These are phyloP conservation scores for Tinea trinotella DNA, from an alignment of 2,888 invertebrate species.

Conservation along the genomic window DNA sequence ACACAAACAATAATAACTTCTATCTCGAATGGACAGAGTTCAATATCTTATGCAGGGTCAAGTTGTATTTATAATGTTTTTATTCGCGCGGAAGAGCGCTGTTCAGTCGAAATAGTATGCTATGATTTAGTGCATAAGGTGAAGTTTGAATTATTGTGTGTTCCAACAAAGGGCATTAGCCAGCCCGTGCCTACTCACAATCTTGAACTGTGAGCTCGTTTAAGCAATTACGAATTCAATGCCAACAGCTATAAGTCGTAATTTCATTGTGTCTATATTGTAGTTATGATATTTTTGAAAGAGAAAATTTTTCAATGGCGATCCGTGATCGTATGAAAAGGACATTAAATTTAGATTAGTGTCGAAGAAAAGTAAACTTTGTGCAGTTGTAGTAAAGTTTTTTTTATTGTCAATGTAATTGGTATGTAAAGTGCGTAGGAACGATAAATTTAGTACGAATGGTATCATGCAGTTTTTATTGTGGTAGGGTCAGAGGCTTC, in stretches of 20 bases:
- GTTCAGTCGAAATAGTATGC: constrained; percentile 1
- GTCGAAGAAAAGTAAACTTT: constrained; percentile 27
- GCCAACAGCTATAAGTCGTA: background rate
- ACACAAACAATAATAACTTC: background rate
- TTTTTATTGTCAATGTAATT: constrained; percentile 34
- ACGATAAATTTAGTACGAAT: constrained; percentile 65
- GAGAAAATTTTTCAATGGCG: constrained; percentile 41
- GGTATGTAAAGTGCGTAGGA: constrained; percentile 58
- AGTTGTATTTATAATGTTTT: constrained; percentile 27
- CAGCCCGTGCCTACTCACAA: constrained; percentile 29
- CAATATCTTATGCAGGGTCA: constrained; percentile 19
- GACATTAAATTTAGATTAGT: constrained; percentile 28
- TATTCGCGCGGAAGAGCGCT: background rate
- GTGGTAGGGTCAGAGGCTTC: constrained; percentile 60
- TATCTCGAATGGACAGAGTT: constrained; percentile 20
- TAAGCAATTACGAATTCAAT: background rate
- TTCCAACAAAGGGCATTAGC: constrained; percentile 48
- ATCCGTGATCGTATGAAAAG: constrained; percentile 36
- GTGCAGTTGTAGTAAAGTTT: constrained; percentile 26
- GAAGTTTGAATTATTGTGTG: constrained; percentile 38
- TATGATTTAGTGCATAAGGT: constrained; percentile 25
- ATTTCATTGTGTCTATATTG: background rate
- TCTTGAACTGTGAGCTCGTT: background rate
- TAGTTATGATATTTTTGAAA: constrained; percentile 2
- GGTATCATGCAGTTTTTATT: constrained; percentile 67